These are phyloP conservation scores for Manis pentadactyla DNA, from an alignment of 2,797 vertebrate genomes.

Conservation along the genomic window DNA sequence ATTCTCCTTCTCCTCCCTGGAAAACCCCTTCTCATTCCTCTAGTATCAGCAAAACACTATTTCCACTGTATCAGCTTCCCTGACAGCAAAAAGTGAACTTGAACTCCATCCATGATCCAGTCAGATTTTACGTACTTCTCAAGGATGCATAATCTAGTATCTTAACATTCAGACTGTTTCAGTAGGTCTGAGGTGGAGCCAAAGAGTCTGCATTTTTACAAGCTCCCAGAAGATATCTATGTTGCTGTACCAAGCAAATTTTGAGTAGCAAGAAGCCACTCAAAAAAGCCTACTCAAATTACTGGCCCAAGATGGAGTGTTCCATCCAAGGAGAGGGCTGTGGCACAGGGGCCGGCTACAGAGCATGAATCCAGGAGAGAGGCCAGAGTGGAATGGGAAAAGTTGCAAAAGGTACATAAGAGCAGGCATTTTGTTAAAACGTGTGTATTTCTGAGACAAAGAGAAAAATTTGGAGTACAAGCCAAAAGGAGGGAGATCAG, in stretches of 20 bases:
- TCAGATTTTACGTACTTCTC: not conserved
- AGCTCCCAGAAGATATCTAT: not conserved
- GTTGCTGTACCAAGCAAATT: not conserved
- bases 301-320: not conserved
- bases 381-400: not conserved
- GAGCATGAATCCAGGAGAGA: not conserved
- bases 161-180: not conserved
- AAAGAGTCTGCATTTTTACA: not conserved
- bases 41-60: not conserved
- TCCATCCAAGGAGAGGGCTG: not conserved
- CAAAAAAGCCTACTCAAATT: not conserved
- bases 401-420: not conserved
- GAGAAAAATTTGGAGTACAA: not conserved
- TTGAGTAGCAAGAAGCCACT: not conserved
- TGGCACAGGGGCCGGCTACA: not conserved
- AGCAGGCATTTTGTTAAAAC: not conserved
- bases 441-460: not conserved
- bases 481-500: not conserved
- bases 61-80: not conserved
- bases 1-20: not conserved
- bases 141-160: not conserved
- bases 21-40: not conserved
- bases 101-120: not conserved
- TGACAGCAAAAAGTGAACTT: not conserved
- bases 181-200: not conserved